A percentile compares a stretch with the other conserved stretches of the same genome.
These are phyloP conservation scores for Drosophila carrolli DNA, from an alignment of 1,140 invertebrate genomes.

Conservation along the genomic window DNA sequence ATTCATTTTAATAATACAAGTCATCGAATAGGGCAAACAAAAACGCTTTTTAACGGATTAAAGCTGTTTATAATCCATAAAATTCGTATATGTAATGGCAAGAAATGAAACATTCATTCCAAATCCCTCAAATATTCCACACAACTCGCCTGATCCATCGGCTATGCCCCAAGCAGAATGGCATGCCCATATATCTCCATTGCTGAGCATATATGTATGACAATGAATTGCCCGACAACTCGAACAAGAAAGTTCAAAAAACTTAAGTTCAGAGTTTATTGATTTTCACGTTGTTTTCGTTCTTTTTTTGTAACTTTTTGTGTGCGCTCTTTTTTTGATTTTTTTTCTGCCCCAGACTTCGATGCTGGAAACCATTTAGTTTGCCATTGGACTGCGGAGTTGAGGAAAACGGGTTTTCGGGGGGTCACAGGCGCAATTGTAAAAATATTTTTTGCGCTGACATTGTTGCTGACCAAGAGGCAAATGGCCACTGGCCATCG, in stretches of 20 bases:
- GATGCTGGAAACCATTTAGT: slow-evolving; percentile 37
- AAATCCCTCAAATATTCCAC: background rate
- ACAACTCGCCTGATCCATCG: background rate
- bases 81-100: background rate
- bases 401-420: background rate
- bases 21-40: no score
- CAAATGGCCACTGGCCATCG: slow-evolving; percentile 28
- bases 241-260: slow-evolving; percentile 61
- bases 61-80: background rate
- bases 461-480: slow-evolving; percentile 34
- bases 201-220: slow-evolving; percentile 7
- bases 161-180: background rate
- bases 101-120: background rate
- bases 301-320: slow-evolving; percentile 15
- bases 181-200: background rate
- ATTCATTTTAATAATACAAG: background rate
- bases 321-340: background rate
- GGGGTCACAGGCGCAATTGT: slow-evolving; percentile 23
- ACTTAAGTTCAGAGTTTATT: slow-evolving; percentile 64
- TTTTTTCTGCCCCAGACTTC: background rate
- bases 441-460: slow-evolving; percentile 25
- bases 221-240: slow-evolving; percentile 35
- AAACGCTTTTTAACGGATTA: no score
- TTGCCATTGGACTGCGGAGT: slow-evolving; percentile 27
- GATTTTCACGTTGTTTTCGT: slow-evolving; percentile 52